Percentiles rank a stretch among this genome's conserved stretches.
Evolutionary conservation across 2,113 vertebrate species (phyloP).

Genomic region (Cinclus cinclus): DNA sequence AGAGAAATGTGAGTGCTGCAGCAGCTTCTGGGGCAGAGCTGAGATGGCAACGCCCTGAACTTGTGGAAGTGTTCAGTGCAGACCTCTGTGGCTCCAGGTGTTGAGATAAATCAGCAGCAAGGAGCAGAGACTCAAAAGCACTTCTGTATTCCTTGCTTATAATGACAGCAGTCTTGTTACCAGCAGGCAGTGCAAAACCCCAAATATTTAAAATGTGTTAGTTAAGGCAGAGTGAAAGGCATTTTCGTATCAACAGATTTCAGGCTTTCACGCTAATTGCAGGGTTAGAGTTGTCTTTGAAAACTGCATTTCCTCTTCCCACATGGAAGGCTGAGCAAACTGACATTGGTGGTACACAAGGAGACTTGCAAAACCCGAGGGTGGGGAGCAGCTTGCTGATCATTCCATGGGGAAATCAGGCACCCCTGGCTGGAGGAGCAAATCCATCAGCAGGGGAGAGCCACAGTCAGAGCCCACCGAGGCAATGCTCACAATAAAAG

Average conservation of each 20-base stretch:
- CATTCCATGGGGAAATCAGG: neutral
- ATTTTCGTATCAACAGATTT: neutral
- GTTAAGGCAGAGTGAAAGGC: neutral
- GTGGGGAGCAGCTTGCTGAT: neutral
- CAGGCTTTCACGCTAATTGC: neutral
- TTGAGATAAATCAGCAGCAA: neutral
- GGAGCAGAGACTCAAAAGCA: neutral
- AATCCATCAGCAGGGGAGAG: accelerated
- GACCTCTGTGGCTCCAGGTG: neutral
- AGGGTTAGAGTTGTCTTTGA: neutral
- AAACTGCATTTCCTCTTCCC: neutral
- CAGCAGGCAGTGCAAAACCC: neutral
- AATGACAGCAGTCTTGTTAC: neutral
- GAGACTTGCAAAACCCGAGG: neutral
- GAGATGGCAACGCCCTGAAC: neutral
- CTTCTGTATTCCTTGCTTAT: neutral
- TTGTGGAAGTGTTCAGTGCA: accelerated
- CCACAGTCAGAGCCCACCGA: neutral
- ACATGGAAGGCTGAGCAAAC: neutral
- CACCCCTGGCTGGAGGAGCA: neutral
- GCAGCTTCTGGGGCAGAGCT: neutral
- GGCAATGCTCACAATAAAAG: neutral
- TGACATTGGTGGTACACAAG: neutral
- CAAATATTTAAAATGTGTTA: neutral
- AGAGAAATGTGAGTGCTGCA: accelerated